A percentile compares a stretch with the other conserved stretches of the same genome.
These are phyloP conservation scores for Chalcosyrphus nemorum DNA, from an alignment of 2,888 invertebrate genomes.

Conservation along the genomic window DNA sequence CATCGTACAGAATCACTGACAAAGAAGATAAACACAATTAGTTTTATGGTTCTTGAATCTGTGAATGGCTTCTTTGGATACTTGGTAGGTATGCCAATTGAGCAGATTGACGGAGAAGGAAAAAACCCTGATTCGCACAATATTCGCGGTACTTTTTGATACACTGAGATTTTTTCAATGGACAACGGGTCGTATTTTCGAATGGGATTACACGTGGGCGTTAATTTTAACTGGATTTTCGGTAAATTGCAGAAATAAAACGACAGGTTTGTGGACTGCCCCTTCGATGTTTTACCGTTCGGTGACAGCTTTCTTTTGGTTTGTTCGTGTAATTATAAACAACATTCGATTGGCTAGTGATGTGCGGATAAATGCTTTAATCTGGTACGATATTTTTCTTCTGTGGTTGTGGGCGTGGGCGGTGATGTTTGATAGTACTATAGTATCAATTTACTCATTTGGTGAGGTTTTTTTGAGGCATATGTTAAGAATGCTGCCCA, in stretches of 20 bases:
- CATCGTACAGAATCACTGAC: conserved; percentile 46
- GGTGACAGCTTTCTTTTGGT: conserved; percentile 32
- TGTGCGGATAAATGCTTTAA: conserved; percentile 24
- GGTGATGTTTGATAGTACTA: too few species aligned
- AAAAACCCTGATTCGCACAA: conserved; percentile 16
- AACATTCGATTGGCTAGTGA: conserved; percentile 44
- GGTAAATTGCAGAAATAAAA: conserved; percentile 7
- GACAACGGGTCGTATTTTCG: not conserved
- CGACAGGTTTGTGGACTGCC: conserved; percentile 12
- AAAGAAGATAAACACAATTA: conserved; percentile 40
- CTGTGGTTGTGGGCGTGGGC: too few species aligned
- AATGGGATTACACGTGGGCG: conserved; percentile 5
- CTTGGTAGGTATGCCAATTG: conserved; percentile 50
- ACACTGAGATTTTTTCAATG: conserved; percentile 10
- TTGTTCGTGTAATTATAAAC: conserved; percentile 23
- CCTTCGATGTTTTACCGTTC: conserved; percentile 43
- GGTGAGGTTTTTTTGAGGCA: too few species aligned
- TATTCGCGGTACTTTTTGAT: conserved; percentile 27
- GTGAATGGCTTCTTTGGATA: conserved; percentile 38
- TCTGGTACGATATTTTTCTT: conserved; percentile 14
- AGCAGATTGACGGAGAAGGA: too few species aligned
- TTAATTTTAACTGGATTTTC: conserved; percentile 1
- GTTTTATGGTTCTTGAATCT: conserved; percentile 20
- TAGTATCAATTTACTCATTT: too few species aligned
- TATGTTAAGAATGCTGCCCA: too few species aligned